Conservation (phyloP, 2,797 vertebrate genomes). For the Lophius americanus region DNA sequence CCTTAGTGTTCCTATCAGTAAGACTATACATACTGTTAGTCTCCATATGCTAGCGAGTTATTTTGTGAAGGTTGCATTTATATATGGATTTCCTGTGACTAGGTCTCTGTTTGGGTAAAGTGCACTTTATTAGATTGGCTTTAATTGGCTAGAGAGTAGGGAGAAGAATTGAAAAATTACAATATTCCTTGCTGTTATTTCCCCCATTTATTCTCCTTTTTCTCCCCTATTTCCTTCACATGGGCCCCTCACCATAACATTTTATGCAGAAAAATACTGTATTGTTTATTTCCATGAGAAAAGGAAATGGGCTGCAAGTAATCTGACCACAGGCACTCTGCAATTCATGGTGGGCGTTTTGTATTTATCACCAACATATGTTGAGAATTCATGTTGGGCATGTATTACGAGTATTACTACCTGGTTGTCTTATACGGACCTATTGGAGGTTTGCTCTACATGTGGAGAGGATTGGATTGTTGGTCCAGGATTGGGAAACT, state of each 20-base stretch:
- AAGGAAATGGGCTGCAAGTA: constrained; percentile 45
- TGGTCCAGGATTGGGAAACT: constrained; percentile 10
- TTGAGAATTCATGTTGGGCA: constrained; percentile 19
- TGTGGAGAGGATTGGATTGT: constrained; percentile 50
- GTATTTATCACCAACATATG: constrained; percentile 48
- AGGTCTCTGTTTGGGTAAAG: constrained; percentile 52
- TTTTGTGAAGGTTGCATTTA: constrained; percentile 43
- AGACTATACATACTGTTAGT: constrained; percentile 30
- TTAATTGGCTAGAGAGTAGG: constrained; percentile 43
- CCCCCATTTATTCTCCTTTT: constrained; percentile 24
- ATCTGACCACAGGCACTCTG: constrained; percentile 32
- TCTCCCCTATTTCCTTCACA: constrained; percentile 47
- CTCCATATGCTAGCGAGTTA: constrained; percentile 55
- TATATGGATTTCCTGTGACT: constrained; percentile 56
- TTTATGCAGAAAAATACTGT: constrained; percentile 47
- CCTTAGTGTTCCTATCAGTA: constrained; percentile 46
- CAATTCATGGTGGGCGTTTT: constrained; percentile 23
- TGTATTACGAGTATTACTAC: constrained; percentile 40
- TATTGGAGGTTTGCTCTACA: constrained; percentile 26
- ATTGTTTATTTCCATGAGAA: constrained; percentile 42
- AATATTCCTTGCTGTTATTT: constrained; percentile 40
- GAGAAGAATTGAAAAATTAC: constrained; percentile 36
- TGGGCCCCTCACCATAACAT: constrained; percentile 60
- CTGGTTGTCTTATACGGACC: constrained; percentile 48
- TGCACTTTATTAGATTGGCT: constrained; percentile 35